Evolutionary conservation across 2,888 invertebrate genomes (phyloP).

Genomic region (Dynastes grantii): DNA sequence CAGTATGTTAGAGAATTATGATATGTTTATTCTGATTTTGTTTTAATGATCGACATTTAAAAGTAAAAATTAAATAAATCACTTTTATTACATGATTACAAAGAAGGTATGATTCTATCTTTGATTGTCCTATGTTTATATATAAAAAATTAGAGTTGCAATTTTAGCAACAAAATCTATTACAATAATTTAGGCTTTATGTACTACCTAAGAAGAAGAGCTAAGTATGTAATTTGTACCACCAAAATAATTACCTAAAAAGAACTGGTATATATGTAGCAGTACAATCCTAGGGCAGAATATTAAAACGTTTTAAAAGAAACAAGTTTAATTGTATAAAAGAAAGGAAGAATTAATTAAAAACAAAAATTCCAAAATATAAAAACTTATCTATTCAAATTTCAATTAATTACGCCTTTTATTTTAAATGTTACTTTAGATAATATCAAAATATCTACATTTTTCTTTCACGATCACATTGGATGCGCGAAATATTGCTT

Average conservation of each 20-base stretch:
- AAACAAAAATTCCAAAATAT: conserved; percentile 2
- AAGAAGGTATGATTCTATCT: conserved; percentile 8
- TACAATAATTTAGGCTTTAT: no score
- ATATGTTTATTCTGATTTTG: conserved; percentile 5
- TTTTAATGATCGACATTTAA: not conserved
- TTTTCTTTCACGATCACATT: conserved; percentile 10
- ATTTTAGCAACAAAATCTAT: not conserved
- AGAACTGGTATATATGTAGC: not conserved
- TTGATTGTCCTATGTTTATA: conserved; percentile 14
- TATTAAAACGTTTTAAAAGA: conserved; percentile 1
- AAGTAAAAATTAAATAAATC: not conserved
- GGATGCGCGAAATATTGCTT: conserved; percentile 41
- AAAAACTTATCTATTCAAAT: not conserved
- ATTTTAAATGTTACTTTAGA: not conserved
- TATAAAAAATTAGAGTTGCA: not conserved
- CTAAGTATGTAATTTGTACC: no score
- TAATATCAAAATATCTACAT: conserved; percentile 44
- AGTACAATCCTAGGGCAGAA: conserved; percentile 42
- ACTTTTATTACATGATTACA: not conserved
- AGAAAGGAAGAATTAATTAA: not conserved
- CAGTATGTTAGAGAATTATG: conserved; percentile 36
- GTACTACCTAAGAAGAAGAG: no score
- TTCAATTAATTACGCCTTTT: conserved; percentile 19
- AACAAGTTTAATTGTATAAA: not conserved
- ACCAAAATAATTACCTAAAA: no score